Percentiles rank a stretch among this genome's conserved stretches.
Conservation (phyloP, 1,140 invertebrate genomes). For the Scaptomyza montana region DNA sequence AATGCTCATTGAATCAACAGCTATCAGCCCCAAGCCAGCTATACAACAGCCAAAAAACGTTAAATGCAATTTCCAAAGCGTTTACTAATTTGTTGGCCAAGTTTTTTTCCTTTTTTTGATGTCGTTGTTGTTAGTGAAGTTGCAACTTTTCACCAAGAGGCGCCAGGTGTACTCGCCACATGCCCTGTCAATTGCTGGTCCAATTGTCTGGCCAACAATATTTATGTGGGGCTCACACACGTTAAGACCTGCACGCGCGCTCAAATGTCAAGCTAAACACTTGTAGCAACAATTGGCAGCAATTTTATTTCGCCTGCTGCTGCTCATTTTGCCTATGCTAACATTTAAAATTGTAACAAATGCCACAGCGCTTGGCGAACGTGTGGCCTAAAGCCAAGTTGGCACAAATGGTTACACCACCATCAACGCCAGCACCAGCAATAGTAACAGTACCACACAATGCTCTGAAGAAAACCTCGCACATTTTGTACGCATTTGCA, state of each 20-base stretch:
- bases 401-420: conserved; percentile 33
- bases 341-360: conserved; percentile 83
- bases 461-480: conserved; percentile 66
- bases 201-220: conserved; percentile 42
- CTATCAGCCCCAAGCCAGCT: conserved; percentile 34
- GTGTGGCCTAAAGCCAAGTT: conserved; percentile 72
- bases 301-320: conserved; percentile 50
- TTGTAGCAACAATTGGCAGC: conserved; percentile 80
- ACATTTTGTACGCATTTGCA: conserved; percentile 81
- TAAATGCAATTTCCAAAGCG: conserved; percentile 56
- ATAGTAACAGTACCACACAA: conserved; percentile 20
- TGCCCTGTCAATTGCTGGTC: conserved; percentile 48
- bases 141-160: conserved; percentile 61
- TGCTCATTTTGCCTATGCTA: conserved; percentile 64
- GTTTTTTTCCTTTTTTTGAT: conserved; percentile 46
- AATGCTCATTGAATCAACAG: conserved; percentile 75
- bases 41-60: conserved; percentile 35
- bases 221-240: conserved; percentile 25
- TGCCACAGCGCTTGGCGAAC: conserved; percentile 74
- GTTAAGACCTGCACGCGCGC: conserved; percentile 48
- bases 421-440: conserved; percentile 9
- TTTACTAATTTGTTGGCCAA: conserved; percentile 70
- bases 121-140: background rate
- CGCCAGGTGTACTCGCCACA: conserved; percentile 36
- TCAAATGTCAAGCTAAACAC: conserved; percentile 79